Evolutionary conservation across 1,140 invertebrate species (phyloP).

Genomic region (Rhopalosiphum maidis): DNA sequence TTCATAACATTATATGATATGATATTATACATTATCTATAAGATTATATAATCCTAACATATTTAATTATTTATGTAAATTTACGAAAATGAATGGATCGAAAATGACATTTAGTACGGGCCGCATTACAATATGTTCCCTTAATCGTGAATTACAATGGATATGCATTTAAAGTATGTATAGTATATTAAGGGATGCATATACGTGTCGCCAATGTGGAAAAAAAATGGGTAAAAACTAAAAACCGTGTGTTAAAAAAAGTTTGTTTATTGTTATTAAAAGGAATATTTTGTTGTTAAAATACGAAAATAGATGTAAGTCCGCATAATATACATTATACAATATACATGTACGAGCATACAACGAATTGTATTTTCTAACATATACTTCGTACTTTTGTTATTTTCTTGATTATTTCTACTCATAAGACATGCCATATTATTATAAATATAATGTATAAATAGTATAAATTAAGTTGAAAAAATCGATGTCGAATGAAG

Average conservation of each 20-base stretch:
- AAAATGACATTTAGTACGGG: neutral
- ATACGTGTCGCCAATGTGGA: neutral
- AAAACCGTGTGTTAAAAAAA: constrained; percentile 4
- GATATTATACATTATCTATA: neutral
- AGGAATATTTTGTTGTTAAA: constrained; percentile 12
- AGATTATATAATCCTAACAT: neutral
- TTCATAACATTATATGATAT: neutral
- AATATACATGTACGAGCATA: neutral
- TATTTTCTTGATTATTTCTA: neutral
- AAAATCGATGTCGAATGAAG: neutral
- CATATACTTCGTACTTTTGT: neutral
- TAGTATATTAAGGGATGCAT: neutral
- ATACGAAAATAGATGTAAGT: neutral
- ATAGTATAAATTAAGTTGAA: neutral
- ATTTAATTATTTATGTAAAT: constrained; percentile 4
- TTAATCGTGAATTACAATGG: constrained; percentile 27
- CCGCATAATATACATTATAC: neutral
- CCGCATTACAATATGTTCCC: neutral
- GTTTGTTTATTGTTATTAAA: constrained; percentile 50
- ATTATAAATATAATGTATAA: neutral
- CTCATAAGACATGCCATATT: neutral
- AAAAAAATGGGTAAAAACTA: neutral
- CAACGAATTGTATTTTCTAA: neutral
- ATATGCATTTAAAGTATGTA: constrained; percentile 4
- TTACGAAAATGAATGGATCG: neutral